Evolutionary conservation across 2,888 invertebrate species (phyloP).

Genomic region (Ctenicera cuprea): DNA sequence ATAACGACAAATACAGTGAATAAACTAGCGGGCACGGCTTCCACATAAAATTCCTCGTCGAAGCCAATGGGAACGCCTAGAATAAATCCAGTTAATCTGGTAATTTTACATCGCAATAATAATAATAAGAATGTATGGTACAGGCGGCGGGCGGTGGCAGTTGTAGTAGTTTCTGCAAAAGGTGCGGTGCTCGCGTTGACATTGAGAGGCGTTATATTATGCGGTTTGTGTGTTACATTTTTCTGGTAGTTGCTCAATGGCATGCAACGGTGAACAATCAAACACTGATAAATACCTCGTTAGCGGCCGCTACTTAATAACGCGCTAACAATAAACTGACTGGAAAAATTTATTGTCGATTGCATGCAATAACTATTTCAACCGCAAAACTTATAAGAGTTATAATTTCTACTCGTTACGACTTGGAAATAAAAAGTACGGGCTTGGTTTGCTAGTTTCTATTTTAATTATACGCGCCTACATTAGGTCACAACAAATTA

Average conservation of each 20-base stretch:
- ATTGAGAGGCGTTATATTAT: conserved; percentile 53
- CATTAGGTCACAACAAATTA: neutral
- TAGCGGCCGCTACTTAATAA: conserved; percentile 53
- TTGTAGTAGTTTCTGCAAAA: conserved; percentile 32
- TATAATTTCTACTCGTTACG: neutral
- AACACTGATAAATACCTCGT: conserved; percentile 57
- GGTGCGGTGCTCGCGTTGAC: conserved; percentile 46
- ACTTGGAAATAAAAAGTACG: neutral
- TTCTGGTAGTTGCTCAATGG: conserved; percentile 54
- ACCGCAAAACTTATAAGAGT: conserved; percentile 34
- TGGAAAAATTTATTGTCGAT: conserved; percentile 48
- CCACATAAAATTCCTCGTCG: conserved; percentile 19
- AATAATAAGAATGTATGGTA: conserved; percentile 14
- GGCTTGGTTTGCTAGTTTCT: neutral
- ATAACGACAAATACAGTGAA: conserved; percentile 26
- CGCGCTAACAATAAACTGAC: conserved; percentile 45
- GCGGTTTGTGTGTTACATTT: conserved; percentile 54
- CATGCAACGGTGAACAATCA: conserved; percentile 56
- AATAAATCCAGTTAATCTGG: conserved; percentile 41
- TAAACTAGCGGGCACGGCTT: conserved; percentile 17
- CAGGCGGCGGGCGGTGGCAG: conserved; percentile 6
- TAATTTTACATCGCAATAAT: conserved; percentile 27
- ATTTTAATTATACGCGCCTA: neutral
- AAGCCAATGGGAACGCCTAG: conserved; percentile 31
- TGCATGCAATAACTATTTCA: conserved; percentile 30